Conservation (phyloP, 2,113 vertebrate genomes). For the Orientallactaga bullata region DNA sequence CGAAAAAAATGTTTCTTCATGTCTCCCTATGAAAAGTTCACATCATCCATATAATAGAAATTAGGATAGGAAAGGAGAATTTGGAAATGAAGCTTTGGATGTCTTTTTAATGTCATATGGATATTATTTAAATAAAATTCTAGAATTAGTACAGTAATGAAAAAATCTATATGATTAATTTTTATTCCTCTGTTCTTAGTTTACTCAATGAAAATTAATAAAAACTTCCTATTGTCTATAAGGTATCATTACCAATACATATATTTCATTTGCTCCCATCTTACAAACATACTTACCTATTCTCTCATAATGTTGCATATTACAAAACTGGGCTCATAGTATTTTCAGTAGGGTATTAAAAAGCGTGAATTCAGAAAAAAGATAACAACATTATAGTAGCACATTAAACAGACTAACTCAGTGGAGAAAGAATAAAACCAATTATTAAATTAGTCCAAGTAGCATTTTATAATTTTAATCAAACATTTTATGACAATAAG, state of each 20-base stretch:
- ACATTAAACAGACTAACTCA: background rate
- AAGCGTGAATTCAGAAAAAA: background rate
- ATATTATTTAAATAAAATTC: too few relatives aligned
- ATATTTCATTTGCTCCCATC: background rate
- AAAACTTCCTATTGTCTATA: background rate
- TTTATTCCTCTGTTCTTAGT: background rate
- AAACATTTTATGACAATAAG: background rate
- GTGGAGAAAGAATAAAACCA: background rate
- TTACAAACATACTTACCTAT: background rate
- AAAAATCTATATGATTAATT: background rate
- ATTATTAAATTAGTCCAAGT: too few relatives aligned
- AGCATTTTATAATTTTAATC: too few relatives aligned
- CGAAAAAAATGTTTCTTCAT: background rate
- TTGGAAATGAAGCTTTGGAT: background rate
- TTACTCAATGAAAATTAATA: background rate
- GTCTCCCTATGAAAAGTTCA: background rate
- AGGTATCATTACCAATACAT: background rate
- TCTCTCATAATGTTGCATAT: background rate
- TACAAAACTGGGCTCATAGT: background rate
- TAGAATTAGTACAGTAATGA: background rate
- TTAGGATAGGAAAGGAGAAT: background rate
- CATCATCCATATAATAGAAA: background rate
- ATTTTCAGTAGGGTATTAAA: background rate
- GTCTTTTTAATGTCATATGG: background rate
- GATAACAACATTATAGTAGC: background rate